Conservation (phyloP, 2,797 vertebrate genomes). For the Tragelaphus eurycerus region DNA sequence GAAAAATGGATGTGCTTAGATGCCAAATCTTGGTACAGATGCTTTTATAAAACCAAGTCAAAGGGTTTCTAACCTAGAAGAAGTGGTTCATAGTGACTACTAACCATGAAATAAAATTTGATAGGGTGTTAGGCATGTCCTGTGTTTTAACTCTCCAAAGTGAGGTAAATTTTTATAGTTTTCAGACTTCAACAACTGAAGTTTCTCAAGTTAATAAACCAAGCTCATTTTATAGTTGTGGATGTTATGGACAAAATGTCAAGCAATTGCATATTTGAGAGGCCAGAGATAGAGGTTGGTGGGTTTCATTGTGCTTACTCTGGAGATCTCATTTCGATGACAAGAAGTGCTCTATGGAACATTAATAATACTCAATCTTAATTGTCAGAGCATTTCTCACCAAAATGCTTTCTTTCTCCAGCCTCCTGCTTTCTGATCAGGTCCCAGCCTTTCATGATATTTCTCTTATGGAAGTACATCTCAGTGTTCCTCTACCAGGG, state of each 20-base stretch:
- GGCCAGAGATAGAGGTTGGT: background rate
- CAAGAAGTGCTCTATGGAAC: background rate
- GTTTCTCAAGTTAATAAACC: background rate
- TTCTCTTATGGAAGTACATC: background rate
- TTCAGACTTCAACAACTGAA: background rate
- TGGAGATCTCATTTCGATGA: background rate
- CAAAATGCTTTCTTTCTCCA: background rate
- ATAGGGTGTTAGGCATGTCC: background rate
- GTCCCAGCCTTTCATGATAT: background rate
- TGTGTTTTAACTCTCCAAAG: background rate
- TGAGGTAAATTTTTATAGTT: background rate
- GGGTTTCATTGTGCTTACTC: background rate
- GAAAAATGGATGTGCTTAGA: background rate
- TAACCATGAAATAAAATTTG: background rate
- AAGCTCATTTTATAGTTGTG: background rate
- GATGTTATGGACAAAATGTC: background rate
- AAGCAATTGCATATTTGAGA: background rate
- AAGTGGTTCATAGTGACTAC: background rate
- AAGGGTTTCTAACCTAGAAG: background rate
- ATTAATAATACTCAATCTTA: background rate
- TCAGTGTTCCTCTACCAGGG: background rate
- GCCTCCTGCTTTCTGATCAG: background rate
- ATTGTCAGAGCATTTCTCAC: background rate
- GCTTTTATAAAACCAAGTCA: constrained; percentile 12
- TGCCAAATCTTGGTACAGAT: background rate